Conservation (phyloP, 2,113 vertebrate species). For the Actenoides hombroni region DNA sequence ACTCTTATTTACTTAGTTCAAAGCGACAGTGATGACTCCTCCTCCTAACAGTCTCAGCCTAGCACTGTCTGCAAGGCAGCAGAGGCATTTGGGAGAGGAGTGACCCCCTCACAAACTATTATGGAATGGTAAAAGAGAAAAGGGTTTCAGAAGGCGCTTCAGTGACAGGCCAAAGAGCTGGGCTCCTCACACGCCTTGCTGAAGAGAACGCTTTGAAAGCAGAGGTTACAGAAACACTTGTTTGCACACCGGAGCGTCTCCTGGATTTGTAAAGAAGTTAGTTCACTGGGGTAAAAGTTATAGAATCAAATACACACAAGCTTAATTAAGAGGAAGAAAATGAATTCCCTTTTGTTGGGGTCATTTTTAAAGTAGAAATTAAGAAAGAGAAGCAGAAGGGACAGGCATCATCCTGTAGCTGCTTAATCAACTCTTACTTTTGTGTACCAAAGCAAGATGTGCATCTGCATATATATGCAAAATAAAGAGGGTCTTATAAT, state of each 20-base stretch:
- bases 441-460: background rate
- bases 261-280: background rate
- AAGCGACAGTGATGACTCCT: background rate
- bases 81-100: background rate
- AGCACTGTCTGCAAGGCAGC: background rate
- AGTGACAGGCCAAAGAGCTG: no score
- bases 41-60: background rate
- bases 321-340: background rate
- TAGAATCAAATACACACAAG: background rate
- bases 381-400: background rate
- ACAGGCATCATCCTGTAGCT: background rate
- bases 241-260: background rate
- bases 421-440: background rate
- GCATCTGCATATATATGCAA: accelerated
- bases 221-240: background rate
- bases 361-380: background rate
- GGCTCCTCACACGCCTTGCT: background rate
- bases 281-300: background rate
- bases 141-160: background rate
- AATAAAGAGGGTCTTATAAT: background rate
- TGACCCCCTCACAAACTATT: background rate
- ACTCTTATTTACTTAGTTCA: background rate
- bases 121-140: background rate
- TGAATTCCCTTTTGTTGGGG: background rate
- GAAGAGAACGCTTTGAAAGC: background rate